Evolutionary conservation across 2,113 vertebrate genomes (phyloP).

Genomic region (Ictalurus furcatus): DNA sequence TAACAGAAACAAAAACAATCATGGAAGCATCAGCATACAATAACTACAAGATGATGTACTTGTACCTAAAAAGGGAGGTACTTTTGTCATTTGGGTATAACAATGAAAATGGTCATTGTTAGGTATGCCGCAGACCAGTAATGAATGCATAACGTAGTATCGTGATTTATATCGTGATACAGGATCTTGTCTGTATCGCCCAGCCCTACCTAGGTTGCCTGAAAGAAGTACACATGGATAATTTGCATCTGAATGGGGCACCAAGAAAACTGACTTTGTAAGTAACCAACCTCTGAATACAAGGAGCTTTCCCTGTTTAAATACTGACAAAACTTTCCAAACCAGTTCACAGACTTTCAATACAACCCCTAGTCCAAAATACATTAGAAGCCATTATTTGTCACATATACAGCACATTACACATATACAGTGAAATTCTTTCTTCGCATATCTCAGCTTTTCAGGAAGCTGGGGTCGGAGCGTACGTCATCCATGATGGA

Average conservation of each 20-base stretch:
- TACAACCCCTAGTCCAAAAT: neutral
- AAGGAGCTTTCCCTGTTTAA: no score
- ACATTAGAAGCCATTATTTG: neutral
- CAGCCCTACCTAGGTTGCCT: no score
- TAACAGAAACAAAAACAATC: no score
- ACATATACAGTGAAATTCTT: neutral
- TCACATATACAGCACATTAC: neutral
- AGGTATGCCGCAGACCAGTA: neutral
- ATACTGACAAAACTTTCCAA: neutral
- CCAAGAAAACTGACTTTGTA: no score
- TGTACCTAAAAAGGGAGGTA: neutral
- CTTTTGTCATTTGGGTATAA: neutral
- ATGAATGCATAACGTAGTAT: neutral
- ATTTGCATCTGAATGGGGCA: no score
- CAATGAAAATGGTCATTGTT: neutral
- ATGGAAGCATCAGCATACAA: no score
- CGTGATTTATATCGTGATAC: no score
- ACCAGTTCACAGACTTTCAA: neutral
- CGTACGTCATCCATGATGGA: neutral
- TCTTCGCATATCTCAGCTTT: neutral
- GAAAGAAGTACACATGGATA: no score
- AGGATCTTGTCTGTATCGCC: no score
- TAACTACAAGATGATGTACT: neutral
- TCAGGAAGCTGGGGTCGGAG: neutral
- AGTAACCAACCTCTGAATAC: no score